Conservation (phyloP, 2,888 invertebrate species). For the Plebejus melissa region DNA sequence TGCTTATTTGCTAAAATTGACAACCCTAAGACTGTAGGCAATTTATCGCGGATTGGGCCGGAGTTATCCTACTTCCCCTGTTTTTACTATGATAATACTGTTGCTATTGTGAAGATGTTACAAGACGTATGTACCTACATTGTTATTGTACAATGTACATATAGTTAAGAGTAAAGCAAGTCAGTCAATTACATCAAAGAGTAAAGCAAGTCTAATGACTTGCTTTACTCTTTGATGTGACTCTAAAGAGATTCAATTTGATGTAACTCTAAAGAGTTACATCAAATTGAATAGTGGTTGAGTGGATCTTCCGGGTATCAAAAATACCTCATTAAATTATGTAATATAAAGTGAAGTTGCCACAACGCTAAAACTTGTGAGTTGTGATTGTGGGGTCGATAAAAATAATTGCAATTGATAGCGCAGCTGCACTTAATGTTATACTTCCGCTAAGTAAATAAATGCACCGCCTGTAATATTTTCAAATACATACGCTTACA, state of each 20-base stretch:
- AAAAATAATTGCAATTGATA: neutral
- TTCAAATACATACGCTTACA: neutral
- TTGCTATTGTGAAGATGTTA: constrained; percentile 6
- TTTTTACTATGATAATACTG: neutral
- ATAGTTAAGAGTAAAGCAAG: neutral
- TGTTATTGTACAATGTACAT: neutral
- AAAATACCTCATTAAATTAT: neutral
- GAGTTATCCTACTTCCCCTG: no score
- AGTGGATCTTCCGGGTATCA: neutral
- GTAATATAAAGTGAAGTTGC: neutral
- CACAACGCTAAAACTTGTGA: neutral
- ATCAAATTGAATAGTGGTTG: neutral
- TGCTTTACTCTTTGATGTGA: no score
- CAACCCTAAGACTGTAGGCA: no score
- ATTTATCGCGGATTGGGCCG: no score
- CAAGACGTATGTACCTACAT: neutral
- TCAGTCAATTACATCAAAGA: neutral
- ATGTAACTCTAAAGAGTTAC: neutral
- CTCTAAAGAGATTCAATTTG: no score
- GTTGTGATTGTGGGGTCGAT: neutral
- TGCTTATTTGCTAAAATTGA: no score
- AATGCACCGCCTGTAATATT: neutral
- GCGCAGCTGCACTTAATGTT: neutral
- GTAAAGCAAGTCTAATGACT: neutral
- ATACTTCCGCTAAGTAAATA: neutral